Conservation (phyloP, 2,797 vertebrate genomes). For the Falco novaeseelandiae region DNA sequence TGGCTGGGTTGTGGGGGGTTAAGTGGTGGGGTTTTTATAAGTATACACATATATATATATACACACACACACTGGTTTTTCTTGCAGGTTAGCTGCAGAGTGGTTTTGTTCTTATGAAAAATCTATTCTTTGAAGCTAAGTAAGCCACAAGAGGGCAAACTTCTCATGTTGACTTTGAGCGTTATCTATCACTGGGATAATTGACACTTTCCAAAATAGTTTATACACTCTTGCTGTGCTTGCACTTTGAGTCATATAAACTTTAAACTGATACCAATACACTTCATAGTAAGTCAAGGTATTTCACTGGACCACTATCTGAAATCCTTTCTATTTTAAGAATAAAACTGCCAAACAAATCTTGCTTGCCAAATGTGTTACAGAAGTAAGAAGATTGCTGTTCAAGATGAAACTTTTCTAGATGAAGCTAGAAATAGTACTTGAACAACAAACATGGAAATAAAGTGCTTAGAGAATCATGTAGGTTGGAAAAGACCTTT, state of each 20-base stretch:
- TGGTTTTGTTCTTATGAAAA: not conserved
- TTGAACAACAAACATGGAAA: not conserved
- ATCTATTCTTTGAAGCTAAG: not conserved
- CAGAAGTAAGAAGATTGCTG: not conserved
- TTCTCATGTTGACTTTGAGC: not conserved
- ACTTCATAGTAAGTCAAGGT: not conserved
- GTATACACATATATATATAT: not conserved
- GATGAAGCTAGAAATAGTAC: not conserved
- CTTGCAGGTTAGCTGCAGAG: not conserved
- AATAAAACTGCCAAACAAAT: not conserved
- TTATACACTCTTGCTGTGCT: not conserved
- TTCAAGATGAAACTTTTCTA: not conserved
- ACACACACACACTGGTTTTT: not conserved
- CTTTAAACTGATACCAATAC: not conserved
- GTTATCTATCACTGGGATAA: not conserved
- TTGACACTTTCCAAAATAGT: not conserved
- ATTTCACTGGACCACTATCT: not conserved
- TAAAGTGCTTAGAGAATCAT: not conserved
- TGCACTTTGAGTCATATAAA: not conserved
- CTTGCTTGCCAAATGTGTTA: not conserved
- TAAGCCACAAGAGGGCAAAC: constrained; percentile 62
- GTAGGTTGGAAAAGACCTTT: not conserved
- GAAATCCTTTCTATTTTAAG: not conserved
- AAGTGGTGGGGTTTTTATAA: not conserved
- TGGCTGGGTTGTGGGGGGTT: not conserved